Evolutionary conservation across 2,888 invertebrate genomes (phyloP), one percentile per base, ranked within the genome.

Genomic region (Eilema griseolum): DNA sequence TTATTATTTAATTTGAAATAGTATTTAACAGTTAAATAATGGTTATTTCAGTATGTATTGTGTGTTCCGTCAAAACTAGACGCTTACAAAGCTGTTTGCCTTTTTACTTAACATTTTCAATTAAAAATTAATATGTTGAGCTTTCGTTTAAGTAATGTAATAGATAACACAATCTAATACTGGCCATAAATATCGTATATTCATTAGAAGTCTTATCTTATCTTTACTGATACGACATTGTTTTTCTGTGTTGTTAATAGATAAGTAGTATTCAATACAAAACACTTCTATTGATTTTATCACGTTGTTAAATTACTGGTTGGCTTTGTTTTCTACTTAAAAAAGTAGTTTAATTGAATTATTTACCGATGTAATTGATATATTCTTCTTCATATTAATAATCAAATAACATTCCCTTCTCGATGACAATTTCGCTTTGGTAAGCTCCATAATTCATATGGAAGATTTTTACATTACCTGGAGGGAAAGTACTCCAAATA

Each of bases 201-300:
- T 80, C 68, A 84, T 83, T 85, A 83, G 62, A 75, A 71, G 62
- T 60, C 64, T 78, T 88, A 89, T 89, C 84, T 88, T 83, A 89
- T 89, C 84, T 88, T 83, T 85, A 80, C 85, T 86, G 85, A 85
- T 88, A 89, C 84, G 80, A 83, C 82, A 88, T 90, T 90, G 88
- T 89, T 92, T 86, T 87, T 84, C 85, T 86, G 84, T 82, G 79
- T 85, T 88, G 85, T 88, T 88, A 82, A 79, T 83, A 86, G 85
- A 88, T 89, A 89, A 86, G 83, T 83, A 71, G 72, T 69, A 60
- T 61, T 79, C 12, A 37, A 46, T 66, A 71, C 66, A 74, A 59
- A 73, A 74, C 67, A 70, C 70, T 69, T 67, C 52, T 61, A 14
- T 67, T 61, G 33, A 52, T 61, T 61, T 41, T 20, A 57, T 26